These are phyloP conservation scores for Heliopora coerulea DNA, from an alignment of 92 coral and sea anemone species.

Conservation along the genomic window DNA sequence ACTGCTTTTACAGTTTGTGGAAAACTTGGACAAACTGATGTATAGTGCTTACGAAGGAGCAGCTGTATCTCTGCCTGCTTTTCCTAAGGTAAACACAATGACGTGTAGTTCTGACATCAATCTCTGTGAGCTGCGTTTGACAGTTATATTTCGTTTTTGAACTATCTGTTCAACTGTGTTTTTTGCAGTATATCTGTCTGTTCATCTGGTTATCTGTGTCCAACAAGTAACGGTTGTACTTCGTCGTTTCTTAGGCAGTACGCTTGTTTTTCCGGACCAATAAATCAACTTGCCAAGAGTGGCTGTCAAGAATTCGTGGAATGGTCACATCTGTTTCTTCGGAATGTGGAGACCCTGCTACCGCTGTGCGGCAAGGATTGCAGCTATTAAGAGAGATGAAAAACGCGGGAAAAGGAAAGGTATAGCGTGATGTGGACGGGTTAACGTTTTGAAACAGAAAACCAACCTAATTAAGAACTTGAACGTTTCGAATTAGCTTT, in stretches of 20 bases:
- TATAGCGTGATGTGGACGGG: too few species aligned
- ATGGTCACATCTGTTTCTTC: constrained; percentile 79
- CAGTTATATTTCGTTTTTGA: not conserved
- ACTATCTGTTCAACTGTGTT: not conserved
- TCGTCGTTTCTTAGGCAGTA: constrained; percentile 65
- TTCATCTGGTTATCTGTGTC: not conserved
- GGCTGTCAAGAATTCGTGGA: constrained; percentile 88
- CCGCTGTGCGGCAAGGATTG: constrained; percentile 92
- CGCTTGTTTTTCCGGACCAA: constrained; percentile 94
- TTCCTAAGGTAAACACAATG: constrained; percentile 73
- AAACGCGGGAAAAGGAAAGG: constrained; percentile 73
- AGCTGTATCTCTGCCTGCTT: constrained; percentile 89
- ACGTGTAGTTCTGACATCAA: not conserved
- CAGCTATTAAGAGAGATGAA: constrained; percentile 77
- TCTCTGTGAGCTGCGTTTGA: not conserved
- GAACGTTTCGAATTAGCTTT: too few species aligned
- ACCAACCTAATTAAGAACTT: too few species aligned
- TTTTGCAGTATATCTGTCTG: not conserved
- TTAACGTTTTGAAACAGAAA: too few species aligned
- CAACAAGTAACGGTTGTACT: not conserved
- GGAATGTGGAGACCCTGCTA: constrained; percentile 81
- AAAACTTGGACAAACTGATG: constrained; percentile 92
- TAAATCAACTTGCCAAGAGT: constrained; percentile 90
- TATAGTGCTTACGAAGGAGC: constrained; percentile 97
- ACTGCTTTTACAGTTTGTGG: constrained; percentile 87